A percentile compares a stretch with the other conserved stretches of the same genome.
These are phyloP conservation scores for Acyrthosiphon pisum DNA, from an alignment of 1,140 invertebrate species.

Conservation along the genomic window DNA sequence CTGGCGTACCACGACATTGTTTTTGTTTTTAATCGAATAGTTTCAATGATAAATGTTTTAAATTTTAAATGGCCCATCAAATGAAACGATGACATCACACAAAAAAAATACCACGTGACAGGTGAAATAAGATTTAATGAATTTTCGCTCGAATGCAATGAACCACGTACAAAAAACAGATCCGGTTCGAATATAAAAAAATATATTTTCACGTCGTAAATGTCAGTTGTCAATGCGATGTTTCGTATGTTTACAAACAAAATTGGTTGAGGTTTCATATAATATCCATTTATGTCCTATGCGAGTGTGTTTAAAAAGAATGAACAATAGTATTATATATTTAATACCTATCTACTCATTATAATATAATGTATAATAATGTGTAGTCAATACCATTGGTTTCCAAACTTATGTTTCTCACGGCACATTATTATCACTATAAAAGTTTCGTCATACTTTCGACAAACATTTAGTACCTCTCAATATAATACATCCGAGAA, in stretches of 20 bases:
- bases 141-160: background rate
- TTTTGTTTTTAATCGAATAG: conserved; percentile 26
- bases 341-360: background rate
- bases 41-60: conserved; percentile 23
- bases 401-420: background rate
- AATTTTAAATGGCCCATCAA: conserved; percentile 2
- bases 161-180: background rate
- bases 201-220: background rate
- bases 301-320: background rate
- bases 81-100: background rate
- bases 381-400: background rate
- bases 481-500: background rate
- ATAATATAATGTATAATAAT: background rate
- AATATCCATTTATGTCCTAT: background rate
- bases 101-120: background rate
- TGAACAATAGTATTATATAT: background rate
- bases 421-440: background rate
- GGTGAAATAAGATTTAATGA: conserved; percentile 11
- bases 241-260: background rate
- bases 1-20: background rate
- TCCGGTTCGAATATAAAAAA: background rate
- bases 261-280: background rate
- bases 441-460: background rate
- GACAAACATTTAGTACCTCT: background rate
- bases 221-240: background rate